phyloP scores from a whole-genome alignment of 1,140 invertebrate species.

The Drosophila sechellia region DNA sequence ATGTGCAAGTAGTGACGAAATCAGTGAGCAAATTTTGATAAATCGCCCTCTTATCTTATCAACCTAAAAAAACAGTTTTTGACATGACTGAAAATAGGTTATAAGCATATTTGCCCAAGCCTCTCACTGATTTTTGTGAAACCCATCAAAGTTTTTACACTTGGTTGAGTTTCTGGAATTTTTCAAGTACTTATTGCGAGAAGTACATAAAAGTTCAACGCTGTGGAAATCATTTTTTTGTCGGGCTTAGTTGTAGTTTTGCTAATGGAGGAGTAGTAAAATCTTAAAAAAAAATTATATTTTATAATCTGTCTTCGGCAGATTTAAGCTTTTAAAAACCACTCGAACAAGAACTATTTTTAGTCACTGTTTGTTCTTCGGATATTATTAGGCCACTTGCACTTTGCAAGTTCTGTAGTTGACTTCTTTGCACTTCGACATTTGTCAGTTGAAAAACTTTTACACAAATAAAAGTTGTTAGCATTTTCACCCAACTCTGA shows the following conservation, averaged over 20 bases:
- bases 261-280: background rate
- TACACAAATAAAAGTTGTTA: conserved; percentile 13
- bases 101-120: conserved; percentile 3
- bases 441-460: conserved; percentile 43
- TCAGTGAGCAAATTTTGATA: conserved; percentile 22
- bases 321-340: background rate
- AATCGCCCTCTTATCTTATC: conserved; percentile 32
- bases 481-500: conserved; percentile 16
- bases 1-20: conserved; percentile 28
- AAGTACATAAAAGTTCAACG: background rate
- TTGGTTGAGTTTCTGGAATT: background rate
- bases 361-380: conserved; percentile 7
- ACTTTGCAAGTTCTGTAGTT: conserved; percentile 28
- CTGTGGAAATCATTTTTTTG: background rate
- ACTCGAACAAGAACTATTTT: conserved; percentile 10
- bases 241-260: background rate
- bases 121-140: background rate
- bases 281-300: background rate
- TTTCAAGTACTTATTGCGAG: conserved; percentile 1
- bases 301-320: too few species aligned
- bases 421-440: conserved; percentile 40
- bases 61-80: conserved; percentile 9
- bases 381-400: conserved; percentile 38
- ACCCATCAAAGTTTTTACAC: background rate
- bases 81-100: conserved; percentile 13